Evolutionary conservation across 1,140 invertebrate species (phyloP).

Genomic region (Physella acuta): DNA sequence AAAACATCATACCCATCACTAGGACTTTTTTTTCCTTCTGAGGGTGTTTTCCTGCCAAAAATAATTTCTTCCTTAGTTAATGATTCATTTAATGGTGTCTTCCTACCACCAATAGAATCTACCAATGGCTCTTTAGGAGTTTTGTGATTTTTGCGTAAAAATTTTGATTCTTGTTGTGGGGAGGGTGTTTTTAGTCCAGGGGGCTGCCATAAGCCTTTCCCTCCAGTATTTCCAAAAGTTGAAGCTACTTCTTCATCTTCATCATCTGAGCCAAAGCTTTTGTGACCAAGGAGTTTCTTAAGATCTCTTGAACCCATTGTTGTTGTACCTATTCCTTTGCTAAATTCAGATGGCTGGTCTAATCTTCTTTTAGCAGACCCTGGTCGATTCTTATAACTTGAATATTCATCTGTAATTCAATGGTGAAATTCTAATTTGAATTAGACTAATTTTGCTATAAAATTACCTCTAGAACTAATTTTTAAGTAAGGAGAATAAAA

Average conservation of each 20-base stretch:
- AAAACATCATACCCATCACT: slow-evolving; percentile 17
- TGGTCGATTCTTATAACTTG: slow-evolving; percentile 5
- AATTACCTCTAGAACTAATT: not conserved
- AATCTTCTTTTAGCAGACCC: slow-evolving; percentile 12
- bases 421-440: not conserved
- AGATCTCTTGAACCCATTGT: slow-evolving; percentile 16
- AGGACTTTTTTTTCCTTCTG: slow-evolving; percentile 7
- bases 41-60: slow-evolving; percentile 21
- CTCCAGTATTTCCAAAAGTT: not conserved
- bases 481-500: too few species aligned
- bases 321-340: slow-evolving; percentile 8
- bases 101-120: slow-evolving; percentile 9
- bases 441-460: not conserved
- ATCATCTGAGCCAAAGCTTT: slow-evolving; percentile 4
- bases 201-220: not conserved
- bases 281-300: not conserved
- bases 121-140: not conserved
- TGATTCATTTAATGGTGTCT: slow-evolving; percentile 11
- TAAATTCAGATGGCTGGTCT: slow-evolving; percentile 2
- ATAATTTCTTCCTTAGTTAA: slow-evolving; percentile 21
- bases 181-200: slow-evolving; percentile 16
- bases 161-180: slow-evolving; percentile 14
- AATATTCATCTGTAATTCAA: too few species aligned
- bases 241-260: slow-evolving; percentile 21
- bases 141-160: not conserved